These are phyloP conservation scores for Barnardius zonarius DNA, from an alignment of 2,113 vertebrate species.

Conservation along the genomic window DNA sequence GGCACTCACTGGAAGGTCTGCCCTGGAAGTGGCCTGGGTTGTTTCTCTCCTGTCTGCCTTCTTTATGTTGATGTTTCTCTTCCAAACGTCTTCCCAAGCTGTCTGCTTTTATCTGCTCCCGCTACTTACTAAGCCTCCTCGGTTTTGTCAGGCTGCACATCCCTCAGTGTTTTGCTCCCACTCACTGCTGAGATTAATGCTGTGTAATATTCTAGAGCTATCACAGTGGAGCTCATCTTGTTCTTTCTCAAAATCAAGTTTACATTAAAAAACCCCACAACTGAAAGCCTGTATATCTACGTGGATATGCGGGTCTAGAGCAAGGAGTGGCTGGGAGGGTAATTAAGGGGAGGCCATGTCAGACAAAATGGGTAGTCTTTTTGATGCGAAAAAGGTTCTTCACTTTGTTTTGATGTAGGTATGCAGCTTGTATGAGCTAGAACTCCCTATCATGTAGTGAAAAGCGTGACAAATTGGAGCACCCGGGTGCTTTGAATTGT, in stretches of 20 bases:
- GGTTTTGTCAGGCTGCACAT: not conserved
- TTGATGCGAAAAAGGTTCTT: not conserved
- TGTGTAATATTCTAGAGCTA: slow-evolving; percentile 42
- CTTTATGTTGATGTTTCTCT: not conserved
- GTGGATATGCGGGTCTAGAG: not conserved
- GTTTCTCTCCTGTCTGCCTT: slow-evolving; percentile 9
- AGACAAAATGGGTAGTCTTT: not conserved
- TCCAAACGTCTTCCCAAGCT: slow-evolving; percentile 1
- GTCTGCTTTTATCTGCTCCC: slow-evolving; percentile 14
- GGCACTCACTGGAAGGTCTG: not conserved
- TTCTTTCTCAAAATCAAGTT: not conserved
- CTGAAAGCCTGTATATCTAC: not conserved
- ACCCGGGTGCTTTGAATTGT: not conserved
- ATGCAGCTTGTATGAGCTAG: not conserved
- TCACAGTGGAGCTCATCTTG: not conserved
- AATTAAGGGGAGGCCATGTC: not conserved
- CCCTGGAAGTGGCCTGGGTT: slow-evolving; percentile 7
- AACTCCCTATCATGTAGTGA: not conserved
- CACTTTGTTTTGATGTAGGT: not conserved
- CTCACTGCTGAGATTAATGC: slow-evolving; percentile 58
- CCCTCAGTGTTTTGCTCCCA: slow-evolving; percentile 40
- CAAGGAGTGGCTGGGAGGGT: not conserved
- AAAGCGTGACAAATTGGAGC: not conserved
- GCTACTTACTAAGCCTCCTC: not conserved
- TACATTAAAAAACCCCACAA: not conserved